A percentile compares a stretch with the other conserved stretches of the same genome.
Evolutionary conservation across 2,797 vertebrate species (phyloP).

Genomic region (Lophotriccus pileatus): DNA sequence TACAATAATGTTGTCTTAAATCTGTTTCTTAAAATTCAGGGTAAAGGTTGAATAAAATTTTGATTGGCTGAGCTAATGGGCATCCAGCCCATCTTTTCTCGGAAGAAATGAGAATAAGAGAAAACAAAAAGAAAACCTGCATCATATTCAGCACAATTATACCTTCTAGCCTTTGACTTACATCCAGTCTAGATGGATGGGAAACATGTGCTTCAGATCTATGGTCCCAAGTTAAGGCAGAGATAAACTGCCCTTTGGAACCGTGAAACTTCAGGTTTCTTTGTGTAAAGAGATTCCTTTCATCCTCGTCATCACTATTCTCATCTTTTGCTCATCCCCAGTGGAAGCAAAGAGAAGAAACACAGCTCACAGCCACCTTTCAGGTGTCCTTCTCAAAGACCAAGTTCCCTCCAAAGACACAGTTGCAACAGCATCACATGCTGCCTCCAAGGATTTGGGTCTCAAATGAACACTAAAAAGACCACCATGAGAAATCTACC

Average conservation of each 20-base stretch:
- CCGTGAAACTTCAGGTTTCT: not conserved
- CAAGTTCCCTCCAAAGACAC: not conserved
- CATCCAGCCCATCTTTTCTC: not conserved
- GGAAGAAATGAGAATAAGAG: not conserved
- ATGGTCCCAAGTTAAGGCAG: not conserved
- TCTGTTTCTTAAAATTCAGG: not conserved
- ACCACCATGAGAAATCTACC: not conserved
- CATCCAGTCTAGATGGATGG: not conserved
- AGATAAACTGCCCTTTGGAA: not conserved
- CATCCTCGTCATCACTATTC: not conserved
- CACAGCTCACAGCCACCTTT: rapidly evolving
- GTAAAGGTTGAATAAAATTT: not conserved
- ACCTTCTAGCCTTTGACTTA: not conserved
- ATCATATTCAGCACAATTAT: not conserved
- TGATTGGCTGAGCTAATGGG: not conserved
- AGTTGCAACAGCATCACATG: rapidly evolving
- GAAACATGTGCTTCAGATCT: not conserved
- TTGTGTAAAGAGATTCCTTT: not conserved
- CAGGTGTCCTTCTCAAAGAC: too few relatives aligned
- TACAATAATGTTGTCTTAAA: not conserved
- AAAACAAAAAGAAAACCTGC: not conserved
- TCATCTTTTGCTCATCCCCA: not conserved
- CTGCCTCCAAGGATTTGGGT: not conserved
- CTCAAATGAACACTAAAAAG: not conserved
- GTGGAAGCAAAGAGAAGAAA: not conserved